Conservation (phyloP, 2,113 vertebrate species). For the Corynorhinus townsendii region DNA sequence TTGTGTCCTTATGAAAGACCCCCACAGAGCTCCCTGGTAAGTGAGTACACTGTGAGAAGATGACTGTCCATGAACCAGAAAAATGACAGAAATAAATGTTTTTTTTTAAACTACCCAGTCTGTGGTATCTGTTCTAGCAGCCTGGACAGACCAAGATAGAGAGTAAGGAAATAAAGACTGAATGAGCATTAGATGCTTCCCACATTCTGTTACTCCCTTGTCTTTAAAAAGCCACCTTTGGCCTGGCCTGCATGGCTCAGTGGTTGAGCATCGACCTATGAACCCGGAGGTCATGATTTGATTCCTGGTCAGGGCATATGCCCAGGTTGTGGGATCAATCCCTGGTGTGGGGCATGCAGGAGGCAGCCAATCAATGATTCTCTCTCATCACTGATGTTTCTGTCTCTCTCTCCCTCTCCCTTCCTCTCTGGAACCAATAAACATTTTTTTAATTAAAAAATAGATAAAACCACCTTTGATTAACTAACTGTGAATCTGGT, state of each 20-base stretch:
- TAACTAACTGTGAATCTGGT: neutral
- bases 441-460: too few species aligned
- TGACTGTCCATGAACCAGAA: neutral
- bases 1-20: neutral
- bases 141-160: neutral
- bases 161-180: neutral
- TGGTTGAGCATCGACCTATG: too few species aligned
- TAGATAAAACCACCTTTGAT: neutral
- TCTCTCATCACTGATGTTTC: too few species aligned
- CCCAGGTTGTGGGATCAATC: too few species aligned
- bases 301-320: too few species aligned
- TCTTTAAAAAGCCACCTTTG: constrained; percentile 16
- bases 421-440: too few species aligned
- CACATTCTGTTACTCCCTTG: neutral
- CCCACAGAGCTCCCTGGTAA: neutral
- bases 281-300: too few species aligned
- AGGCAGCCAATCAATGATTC: too few species aligned
- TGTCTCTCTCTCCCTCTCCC: too few species aligned
- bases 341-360: too few species aligned
- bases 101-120: neutral
- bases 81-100: neutral
- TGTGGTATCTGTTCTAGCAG: neutral
- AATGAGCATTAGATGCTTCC: too few species aligned
- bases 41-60: neutral
- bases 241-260: neutral